Percentiles rank a stretch among this genome's conserved stretches.
These are phyloP conservation scores for Amphipoea lucens DNA, from an alignment of 2,888 invertebrate genomes.

Conservation along the genomic window DNA sequence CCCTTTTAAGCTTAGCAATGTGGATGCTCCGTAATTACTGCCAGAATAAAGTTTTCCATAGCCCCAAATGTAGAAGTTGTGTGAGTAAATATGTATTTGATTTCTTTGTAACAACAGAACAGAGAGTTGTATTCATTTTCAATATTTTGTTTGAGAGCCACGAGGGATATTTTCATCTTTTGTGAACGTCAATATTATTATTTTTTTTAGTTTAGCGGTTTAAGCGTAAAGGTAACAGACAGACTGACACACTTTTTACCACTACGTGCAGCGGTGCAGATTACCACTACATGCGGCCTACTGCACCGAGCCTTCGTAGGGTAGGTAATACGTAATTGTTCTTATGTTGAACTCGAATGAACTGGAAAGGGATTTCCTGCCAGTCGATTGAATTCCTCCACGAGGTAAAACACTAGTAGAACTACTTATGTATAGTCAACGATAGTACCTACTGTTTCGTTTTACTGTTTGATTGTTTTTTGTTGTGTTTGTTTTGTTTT, in stretches of 20 bases:
- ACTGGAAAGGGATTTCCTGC: slow-evolving; percentile 26
- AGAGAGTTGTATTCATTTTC: not conserved
- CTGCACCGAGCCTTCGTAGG: too few relatives aligned
- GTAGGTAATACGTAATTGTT: not conserved
- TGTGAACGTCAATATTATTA: not conserved
- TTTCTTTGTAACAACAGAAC: not conserved
- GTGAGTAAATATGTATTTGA: not conserved
- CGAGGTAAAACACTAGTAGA: not conserved
- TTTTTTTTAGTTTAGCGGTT: too few relatives aligned
- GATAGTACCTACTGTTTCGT: not conserved
- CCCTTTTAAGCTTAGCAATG: not conserved
- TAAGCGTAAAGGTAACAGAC: too few relatives aligned
- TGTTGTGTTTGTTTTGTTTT: too few relatives aligned
- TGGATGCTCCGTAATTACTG: not conserved
- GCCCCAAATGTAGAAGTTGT: not conserved
- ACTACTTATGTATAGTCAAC: not conserved
- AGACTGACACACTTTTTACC: too few relatives aligned
- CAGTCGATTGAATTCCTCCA: slow-evolving; percentile 30
- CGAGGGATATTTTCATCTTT: slow-evolving; percentile 1
- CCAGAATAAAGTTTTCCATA: not conserved
- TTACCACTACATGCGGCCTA: too few relatives aligned
- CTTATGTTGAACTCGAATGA: slow-evolving; percentile 1
- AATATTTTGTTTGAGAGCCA: slow-evolving; percentile 2
- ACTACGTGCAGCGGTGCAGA: too few relatives aligned
- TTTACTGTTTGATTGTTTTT: too few relatives aligned